A percentile compares a stretch with the other conserved stretches of the same genome.
Evolutionary conservation across 2,113 vertebrate species (phyloP).

Genomic region (Acinonyx jubatus): DNA sequence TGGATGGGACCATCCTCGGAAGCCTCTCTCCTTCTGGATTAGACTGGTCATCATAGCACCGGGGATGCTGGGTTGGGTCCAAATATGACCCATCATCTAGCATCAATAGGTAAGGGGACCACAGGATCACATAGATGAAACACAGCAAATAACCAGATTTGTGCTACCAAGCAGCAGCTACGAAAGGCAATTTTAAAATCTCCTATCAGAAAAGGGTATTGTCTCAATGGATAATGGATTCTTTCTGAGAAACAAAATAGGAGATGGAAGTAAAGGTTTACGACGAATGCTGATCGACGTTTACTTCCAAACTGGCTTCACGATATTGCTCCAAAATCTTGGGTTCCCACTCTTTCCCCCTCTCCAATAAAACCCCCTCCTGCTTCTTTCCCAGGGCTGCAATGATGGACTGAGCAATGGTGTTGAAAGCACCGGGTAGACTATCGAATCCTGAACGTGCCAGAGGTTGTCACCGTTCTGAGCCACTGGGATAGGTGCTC

Average conservation of each 20-base stretch:
- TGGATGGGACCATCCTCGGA: not conserved
- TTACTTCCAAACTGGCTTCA: not conserved
- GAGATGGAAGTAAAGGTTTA: not conserved
- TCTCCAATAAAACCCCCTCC: not conserved
- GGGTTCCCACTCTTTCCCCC: not conserved
- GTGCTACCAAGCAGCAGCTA: not conserved
- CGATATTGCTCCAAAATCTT: not conserved
- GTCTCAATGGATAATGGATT: not conserved
- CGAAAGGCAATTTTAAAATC: not conserved
- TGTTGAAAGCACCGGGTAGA: not conserved
- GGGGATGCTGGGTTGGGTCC: not conserved
- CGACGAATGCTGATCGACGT: not conserved
- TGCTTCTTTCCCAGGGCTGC: not conserved
- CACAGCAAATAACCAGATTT: not conserved
- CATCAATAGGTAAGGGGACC: not conserved
- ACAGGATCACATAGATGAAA: not conserved
- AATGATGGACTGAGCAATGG: not conserved
- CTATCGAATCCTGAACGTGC: not conserved
- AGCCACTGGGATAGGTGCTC: not conserved
- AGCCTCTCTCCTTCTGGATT: not conserved
- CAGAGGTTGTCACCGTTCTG: not conserved
- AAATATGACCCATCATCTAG: not conserved
- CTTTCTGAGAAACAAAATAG: not conserved
- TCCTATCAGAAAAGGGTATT: not conserved
- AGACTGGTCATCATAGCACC: not conserved